Evolutionary conservation across 2,113 vertebrate genomes (phyloP).

Genomic region (Hippocampus zosterae): DNA sequence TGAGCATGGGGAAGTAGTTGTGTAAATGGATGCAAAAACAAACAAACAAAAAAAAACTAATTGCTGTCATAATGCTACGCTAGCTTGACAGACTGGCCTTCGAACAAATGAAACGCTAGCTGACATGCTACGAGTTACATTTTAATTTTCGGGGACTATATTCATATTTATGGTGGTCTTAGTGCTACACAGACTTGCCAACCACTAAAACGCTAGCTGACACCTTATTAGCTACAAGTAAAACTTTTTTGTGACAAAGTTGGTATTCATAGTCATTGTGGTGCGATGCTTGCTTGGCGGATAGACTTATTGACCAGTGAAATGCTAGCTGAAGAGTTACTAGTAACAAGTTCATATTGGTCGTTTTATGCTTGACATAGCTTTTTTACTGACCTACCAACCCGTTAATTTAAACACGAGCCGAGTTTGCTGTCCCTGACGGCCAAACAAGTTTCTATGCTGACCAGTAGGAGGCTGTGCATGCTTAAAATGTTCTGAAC

Average conservation of each 20-base stretch:
- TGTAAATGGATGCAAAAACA: not conserved
- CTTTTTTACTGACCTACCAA: not conserved
- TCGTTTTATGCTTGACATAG: too few species aligned
- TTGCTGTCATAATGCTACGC: not conserved
- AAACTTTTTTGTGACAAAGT: too few species aligned
- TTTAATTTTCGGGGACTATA: not conserved
- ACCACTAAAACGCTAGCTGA: too few species aligned
- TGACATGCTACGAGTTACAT: not conserved
- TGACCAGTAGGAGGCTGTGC: not conserved
- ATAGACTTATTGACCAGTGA: too few species aligned
- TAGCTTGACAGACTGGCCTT: not conserved
- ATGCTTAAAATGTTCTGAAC: not conserved
- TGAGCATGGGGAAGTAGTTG: not conserved
- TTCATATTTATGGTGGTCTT: not conserved
- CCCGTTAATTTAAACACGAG: not conserved
- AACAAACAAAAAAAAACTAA: not conserved
- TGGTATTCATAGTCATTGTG: too few species aligned
- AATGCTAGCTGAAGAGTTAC: too few species aligned
- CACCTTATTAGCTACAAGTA: too few species aligned
- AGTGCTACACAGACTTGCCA: too few species aligned
- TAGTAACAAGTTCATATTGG: too few species aligned
- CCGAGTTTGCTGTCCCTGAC: not conserved
- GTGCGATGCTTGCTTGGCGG: too few species aligned
- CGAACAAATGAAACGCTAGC: not conserved
- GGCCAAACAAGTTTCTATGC: too few species aligned